Base-by-base conservation (phyloP, 2,113 vertebrate genomes). In the Cynocephalus volans region DNA sequence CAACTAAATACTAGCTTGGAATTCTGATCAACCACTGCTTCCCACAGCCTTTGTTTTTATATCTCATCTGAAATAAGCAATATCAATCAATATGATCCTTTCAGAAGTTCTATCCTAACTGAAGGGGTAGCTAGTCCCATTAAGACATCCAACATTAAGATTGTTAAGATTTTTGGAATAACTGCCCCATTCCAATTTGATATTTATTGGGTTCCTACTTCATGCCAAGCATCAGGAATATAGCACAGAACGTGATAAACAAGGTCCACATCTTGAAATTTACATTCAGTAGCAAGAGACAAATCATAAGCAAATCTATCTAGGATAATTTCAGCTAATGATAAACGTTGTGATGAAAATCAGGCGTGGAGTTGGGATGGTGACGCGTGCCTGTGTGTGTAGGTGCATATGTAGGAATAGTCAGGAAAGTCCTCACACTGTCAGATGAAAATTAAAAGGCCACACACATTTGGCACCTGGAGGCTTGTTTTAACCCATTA, bases 1-100 rank as follows among this genome's bases (percentile, higher is more conserved):
- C 94, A 97, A 90, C 92, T 84, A 93, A 95, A 90, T 84, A 87
- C 90, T 23, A 81, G 86, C 77, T 72, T 93, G 81, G 95, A 97
- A 93, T 92, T 96, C 83, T 81, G 93, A 96, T 93, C 97, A 64
- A 95, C 91, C 77, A 24, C 50, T 31, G 69, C 90, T 92, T 94
- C 50, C 77, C 76, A 96, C 14, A 92, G 85, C 31, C 91, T 92
- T 75, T 75, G 95, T 79, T 95, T 95, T 48, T 23, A 12, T 5
- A 77, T 80, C 73, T 67, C 91, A 70, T 87, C 58, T 2, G 4
- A 93, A 81, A 72, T 17, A 83, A 69, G 86, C 19, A 86, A 45
- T 58, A 80, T 72, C 91, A 84, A 73, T 70, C 91, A 84, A 73
- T 70, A 67, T 13, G 31, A 80, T 52, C 80, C 87, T 84, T 94